These are phyloP conservation scores for rabbit (Oryctolagus cuniculus) DNA, from an alignment of 2,113 vertebrate species.

Conservation along the genomic window mOryCun1.1 NC_091436.1:126264001-126264500, in stretches of 20 bases:
- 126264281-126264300: background rate
- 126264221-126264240: background rate
- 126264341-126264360: background rate
- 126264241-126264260: background rate
- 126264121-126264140: background rate
- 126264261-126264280: slow-evolving; percentile 22
- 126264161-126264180: background rate
- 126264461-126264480: background rate
- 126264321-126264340: background rate
- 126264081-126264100: slow-evolving; percentile 37
- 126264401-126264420: background rate
- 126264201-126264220: background rate
- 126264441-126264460: background rate
- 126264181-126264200: background rate
- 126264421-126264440: slow-evolving; percentile 1
- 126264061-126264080: background rate
- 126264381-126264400: background rate
- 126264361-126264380: background rate
- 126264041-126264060: background rate
- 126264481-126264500: background rate
- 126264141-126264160: background rate
- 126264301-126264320: background rate
- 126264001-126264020: background rate
- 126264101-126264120: slow-evolving; percentile 17
- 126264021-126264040: background rate